Base-by-base conservation (phyloP, 2,888 invertebrate genomes). In the Petrolisthes cinctipes region DNA sequence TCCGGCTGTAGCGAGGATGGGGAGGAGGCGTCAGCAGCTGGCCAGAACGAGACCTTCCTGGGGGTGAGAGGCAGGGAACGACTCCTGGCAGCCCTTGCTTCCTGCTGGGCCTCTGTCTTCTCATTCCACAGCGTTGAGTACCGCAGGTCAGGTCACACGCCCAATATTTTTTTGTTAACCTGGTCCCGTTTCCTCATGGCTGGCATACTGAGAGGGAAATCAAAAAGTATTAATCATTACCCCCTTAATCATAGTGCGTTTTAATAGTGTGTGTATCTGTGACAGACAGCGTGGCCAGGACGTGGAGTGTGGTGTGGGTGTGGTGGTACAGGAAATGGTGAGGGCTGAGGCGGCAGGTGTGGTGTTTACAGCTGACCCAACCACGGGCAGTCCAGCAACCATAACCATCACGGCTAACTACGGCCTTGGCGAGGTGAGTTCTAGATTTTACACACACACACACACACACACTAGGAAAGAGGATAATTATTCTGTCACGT, bases 81-180 rank as follows among this genome's bases (percentile, higher is more conserved):
- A 86, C 93, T 96, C 11, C 89, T 95, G 14, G 92, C 93, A 57
- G 95, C 95, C 6, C 93, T 97, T 1, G 93, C 94, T 80, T 94
- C 94, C 86, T 97, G 97, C 92, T 97, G 97, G 97, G 96, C 95
- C 0, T 97, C 97, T 0, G 94, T 96, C 91, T 97, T 95, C 92
- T 94, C 96, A 0, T 95, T 94, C 91, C 95, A 95, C 91, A 96
- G 97, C 91, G 95, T 96, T 0, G 94, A 95, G 91, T 97, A 97
- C 92, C 94, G 97, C 92, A 95, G 95, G 96, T 96, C 17, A 20
- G 71, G 6, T n/a, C 2, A 37, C 37, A 37, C 37, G 2, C 37
- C 37, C 37, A 37, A 37, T 37, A 37, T 37, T 37, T 37, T 37
- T 37, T 37, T 37, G 37, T 37, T 37, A 37, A 37, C 37, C 37